Evolutionary conservation across 2,888 invertebrate genomes (phyloP).

Genomic region (Drosophila rellima): DNA sequence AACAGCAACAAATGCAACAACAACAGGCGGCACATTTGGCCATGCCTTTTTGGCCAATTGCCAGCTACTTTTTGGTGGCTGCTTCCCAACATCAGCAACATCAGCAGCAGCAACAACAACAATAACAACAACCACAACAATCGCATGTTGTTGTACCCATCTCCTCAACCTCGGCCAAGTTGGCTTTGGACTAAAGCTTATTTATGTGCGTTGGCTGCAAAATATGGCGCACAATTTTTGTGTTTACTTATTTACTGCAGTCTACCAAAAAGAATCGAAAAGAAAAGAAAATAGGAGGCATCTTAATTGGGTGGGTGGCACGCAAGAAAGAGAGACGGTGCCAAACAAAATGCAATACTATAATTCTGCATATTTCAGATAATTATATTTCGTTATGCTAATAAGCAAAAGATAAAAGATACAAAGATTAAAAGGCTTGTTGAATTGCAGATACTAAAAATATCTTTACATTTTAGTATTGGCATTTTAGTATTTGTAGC

Average conservation of each 20-base stretch:
- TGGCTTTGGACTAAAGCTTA: constrained; percentile 69
- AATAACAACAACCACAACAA: constrained; percentile 21
- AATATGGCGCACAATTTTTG: constrained; percentile 59
- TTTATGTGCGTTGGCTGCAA: constrained; percentile 66
- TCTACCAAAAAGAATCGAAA: constrained; percentile 17
- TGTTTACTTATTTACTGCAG: constrained; percentile 64
- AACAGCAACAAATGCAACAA: constrained; percentile 24
- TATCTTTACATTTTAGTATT: not conserved
- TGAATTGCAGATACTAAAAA: not conserved
- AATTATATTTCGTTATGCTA: constrained; percentile 24
- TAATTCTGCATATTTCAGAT: constrained; percentile 20
- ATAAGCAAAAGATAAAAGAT: constrained; percentile 9
- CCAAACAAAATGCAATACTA: constrained; percentile 14
- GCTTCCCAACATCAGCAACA: constrained; percentile 45
- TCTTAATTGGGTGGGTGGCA: constrained; percentile 55
- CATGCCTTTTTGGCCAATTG: constrained; percentile 81
- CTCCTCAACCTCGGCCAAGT: constrained; percentile 60
- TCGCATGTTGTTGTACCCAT: constrained; percentile 46
- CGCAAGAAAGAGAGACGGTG: not conserved
- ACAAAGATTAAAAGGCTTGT: constrained; percentile 3
- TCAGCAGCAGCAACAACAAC: constrained; percentile 32
- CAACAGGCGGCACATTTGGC: constrained; percentile 71
- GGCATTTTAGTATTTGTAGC: not conserved
- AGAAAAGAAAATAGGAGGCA: constrained; percentile 6
- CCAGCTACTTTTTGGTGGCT: constrained; percentile 71